Conservation (phyloP, 2,888 invertebrate species). For the Dugesia japonica region DNA sequence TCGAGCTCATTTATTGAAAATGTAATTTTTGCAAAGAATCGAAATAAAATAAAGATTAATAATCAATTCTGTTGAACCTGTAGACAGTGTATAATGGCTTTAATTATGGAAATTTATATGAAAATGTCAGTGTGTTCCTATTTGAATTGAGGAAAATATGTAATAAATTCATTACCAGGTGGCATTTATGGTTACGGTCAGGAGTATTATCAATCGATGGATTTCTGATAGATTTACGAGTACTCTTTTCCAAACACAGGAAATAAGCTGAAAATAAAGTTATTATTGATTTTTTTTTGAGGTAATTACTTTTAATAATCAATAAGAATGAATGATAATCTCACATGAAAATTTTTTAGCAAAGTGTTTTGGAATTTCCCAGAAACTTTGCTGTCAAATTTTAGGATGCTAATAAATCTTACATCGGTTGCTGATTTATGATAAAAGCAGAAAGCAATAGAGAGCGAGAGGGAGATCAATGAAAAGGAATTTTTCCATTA, state of each 20-base stretch:
- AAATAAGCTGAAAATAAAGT: neutral
- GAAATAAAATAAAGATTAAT: no score
- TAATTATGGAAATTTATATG: neutral
- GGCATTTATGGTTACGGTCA: neutral
- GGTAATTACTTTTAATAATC: neutral
- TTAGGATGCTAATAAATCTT: slow-evolving; percentile 12
- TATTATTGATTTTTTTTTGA: neutral
- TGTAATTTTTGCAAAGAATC: no score
- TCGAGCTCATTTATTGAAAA: no score
- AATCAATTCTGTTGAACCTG: no score
- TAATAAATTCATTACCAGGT: slow-evolving; percentile 13
- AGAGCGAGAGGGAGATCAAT: neutral
- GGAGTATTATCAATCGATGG: neutral
- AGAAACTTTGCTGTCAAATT: neutral
- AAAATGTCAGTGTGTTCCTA: neutral
- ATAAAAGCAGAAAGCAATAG: neutral
- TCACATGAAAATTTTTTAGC: neutral
- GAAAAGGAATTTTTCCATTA: no score
- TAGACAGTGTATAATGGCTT: no score
- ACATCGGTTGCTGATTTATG: neutral
- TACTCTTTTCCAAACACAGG: neutral
- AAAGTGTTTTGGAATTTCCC: slow-evolving; percentile 2
- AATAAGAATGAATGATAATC: neutral
- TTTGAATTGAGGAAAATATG: neutral
- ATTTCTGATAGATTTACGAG: neutral